phyloP scores from a whole-genome alignment of 2,888 invertebrate species.

The Nymphalis c-album region DNA sequence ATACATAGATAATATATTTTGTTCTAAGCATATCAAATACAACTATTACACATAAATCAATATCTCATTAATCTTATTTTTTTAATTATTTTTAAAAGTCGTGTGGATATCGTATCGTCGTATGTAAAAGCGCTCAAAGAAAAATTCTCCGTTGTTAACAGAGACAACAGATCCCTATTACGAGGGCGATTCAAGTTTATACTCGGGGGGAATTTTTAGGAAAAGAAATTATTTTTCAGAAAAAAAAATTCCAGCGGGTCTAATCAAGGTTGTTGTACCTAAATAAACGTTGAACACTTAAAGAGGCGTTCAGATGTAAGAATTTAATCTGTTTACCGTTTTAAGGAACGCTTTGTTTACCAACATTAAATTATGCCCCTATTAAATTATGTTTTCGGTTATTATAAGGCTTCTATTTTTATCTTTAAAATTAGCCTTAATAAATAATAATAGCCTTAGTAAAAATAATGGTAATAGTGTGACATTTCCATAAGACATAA shows the following conservation, averaged over 20 bases:
- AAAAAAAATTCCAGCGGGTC: constrained; percentile 29
- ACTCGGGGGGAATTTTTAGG: constrained; percentile 36
- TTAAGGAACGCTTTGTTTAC: not conserved
- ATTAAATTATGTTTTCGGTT: constrained; percentile 15
- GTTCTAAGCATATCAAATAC: too few species aligned
- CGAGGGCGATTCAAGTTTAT: constrained; percentile 40
- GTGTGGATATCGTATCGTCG: constrained; percentile 18
- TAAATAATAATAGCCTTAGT: too few species aligned
- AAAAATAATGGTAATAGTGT: too few species aligned
- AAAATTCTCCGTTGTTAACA: constrained; percentile 38
- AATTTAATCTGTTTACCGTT: constrained; percentile 36
- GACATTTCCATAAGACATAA: too few species aligned
- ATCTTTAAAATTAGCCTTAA: too few species aligned
- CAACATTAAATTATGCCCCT: constrained; percentile 9
- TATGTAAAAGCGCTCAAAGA: constrained; percentile 22
- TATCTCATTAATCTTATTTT: too few species aligned
- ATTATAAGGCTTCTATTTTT: too few species aligned
- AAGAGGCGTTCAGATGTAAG: constrained; percentile 26
- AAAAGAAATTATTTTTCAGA: constrained; percentile 38
- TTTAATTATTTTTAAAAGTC: not conserved
- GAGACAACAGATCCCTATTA: constrained; percentile 43
- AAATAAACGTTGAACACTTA: constrained; percentile 28
- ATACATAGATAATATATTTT: too few species aligned
- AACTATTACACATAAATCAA: too few species aligned
- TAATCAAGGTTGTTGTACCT: constrained; percentile 37